Conservation (phyloP, 1,140 invertebrate species). For the Scaptomyza graminum region DNA sequence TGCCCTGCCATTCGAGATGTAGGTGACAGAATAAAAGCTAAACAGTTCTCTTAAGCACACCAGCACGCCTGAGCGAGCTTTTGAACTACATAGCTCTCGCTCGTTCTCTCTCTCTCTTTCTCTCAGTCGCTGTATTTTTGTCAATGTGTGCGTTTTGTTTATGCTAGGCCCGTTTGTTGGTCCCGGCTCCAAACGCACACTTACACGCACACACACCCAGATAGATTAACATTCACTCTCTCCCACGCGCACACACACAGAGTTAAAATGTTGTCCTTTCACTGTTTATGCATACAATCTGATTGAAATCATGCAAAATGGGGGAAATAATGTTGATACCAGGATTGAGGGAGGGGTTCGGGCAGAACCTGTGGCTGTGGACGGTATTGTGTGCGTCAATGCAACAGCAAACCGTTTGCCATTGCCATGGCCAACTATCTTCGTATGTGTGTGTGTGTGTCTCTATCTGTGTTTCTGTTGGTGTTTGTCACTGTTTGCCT, state of each 20-base stretch:
- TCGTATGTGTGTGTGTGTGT: constrained; percentile 1
- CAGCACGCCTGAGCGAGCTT: constrained; percentile 41
- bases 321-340: background rate
- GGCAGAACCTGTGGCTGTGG: constrained; percentile 38
- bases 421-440: constrained; percentile 41
- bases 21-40: constrained; percentile 17
- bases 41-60: constrained; percentile 6
- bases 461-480: background rate
- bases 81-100: background rate
- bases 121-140: background rate
- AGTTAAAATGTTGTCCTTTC: constrained; percentile 24
- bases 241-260: constrained; percentile 2
- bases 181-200: constrained; percentile 32
- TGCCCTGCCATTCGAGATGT: constrained; percentile 4
- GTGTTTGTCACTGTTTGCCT: constrained; percentile 51
- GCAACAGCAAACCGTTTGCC: constrained; percentile 16
- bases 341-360: background rate
- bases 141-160: constrained; percentile 43
- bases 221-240: background rate
- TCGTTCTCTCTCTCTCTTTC: constrained; percentile 5
- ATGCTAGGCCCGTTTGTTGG: constrained; percentile 45
- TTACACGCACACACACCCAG: constrained; percentile 13
- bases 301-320: constrained; percentile 44
- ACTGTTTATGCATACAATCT: constrained; percentile 41
- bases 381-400: constrained; percentile 47